A percentile compares a stretch with the other conserved stretches of the same genome.
phyloP scores from a whole-genome alignment of 2,888 invertebrate species.

The Polymixis flavicincta region DNA sequence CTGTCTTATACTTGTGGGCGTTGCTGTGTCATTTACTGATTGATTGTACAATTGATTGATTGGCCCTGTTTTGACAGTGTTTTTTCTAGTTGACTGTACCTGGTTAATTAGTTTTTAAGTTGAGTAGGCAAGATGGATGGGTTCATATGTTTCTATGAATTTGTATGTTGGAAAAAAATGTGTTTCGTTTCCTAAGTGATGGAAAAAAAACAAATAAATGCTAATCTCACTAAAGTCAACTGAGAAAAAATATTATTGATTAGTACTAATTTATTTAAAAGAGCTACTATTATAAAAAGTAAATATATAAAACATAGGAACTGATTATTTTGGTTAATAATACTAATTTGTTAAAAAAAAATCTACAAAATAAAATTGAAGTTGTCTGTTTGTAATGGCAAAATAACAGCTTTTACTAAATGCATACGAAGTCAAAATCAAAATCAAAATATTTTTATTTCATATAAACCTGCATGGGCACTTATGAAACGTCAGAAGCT shows the following conservation, averaged over 20 bases:
- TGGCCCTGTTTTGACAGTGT: slow-evolving; percentile 59
- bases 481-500: too few species aligned
- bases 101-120: slow-evolving; percentile 66
- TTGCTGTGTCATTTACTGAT: slow-evolving; percentile 68
- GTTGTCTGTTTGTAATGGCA: too few species aligned
- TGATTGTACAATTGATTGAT: slow-evolving; percentile 70
- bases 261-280: neutral
- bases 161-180: slow-evolving; percentile 34
- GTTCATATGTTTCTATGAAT: slow-evolving; percentile 40
- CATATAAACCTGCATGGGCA: too few species aligned
- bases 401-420: too few species aligned
- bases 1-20: slow-evolving; percentile 57
- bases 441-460: too few species aligned
- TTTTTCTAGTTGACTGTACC: slow-evolving; percentile 63
- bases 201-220: slow-evolving; percentile 13
- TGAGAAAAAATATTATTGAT: neutral
- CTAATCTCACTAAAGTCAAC: slow-evolving; percentile 15
- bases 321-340: neutral
- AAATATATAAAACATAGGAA: neutral
- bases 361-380: too few species aligned
- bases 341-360: too few species aligned
- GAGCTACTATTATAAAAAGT: neutral
- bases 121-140: slow-evolving; percentile 65
- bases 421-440: too few species aligned
- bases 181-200: slow-evolving; percentile 20